Evolutionary conservation across 2,113 vertebrate genomes (phyloP).

Genomic region (Bubo scandiacus): DNA sequence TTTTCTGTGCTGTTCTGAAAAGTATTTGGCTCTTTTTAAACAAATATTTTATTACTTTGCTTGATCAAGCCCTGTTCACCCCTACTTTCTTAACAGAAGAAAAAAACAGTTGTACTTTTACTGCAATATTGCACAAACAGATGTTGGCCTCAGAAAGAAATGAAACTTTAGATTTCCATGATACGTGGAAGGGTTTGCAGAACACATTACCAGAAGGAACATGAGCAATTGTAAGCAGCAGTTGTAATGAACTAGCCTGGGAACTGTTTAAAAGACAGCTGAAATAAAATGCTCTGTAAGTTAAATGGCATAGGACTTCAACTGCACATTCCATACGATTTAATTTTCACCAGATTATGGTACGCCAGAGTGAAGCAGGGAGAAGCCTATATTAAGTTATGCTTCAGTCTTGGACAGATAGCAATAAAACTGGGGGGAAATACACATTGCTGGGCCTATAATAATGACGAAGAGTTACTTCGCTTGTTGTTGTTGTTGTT

Average conservation of each 20-base stretch:
- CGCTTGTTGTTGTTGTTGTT: background rate
- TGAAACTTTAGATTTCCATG: constrained; percentile 54
- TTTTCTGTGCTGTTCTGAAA: background rate
- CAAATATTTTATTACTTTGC: background rate
- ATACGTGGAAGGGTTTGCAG: background rate
- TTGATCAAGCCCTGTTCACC: background rate
- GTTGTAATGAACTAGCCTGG: constrained; percentile 52
- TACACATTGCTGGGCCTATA: background rate
- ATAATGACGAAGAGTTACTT: constrained; percentile 1
- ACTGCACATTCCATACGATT: background rate
- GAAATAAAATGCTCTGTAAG: constrained; percentile 49
- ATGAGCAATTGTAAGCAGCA: constrained; percentile 11
- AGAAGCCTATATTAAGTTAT: background rate
- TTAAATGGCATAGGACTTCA: constrained; percentile 31
- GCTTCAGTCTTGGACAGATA: background rate
- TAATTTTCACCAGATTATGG: constrained; percentile 19
- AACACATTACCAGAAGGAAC: constrained; percentile 48
- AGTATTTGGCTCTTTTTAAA: background rate
- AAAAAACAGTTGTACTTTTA: background rate
- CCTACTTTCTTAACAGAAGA: background rate
- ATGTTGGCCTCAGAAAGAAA: constrained; percentile 47
- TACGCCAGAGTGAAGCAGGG: background rate
- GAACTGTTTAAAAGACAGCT: constrained; percentile 56
- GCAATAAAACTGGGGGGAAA: background rate
- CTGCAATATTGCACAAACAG: constrained; percentile 36